Evolutionary conservation across 2,888 invertebrate species (phyloP).

Genomic region (Pristionchus japonicus): DNA sequence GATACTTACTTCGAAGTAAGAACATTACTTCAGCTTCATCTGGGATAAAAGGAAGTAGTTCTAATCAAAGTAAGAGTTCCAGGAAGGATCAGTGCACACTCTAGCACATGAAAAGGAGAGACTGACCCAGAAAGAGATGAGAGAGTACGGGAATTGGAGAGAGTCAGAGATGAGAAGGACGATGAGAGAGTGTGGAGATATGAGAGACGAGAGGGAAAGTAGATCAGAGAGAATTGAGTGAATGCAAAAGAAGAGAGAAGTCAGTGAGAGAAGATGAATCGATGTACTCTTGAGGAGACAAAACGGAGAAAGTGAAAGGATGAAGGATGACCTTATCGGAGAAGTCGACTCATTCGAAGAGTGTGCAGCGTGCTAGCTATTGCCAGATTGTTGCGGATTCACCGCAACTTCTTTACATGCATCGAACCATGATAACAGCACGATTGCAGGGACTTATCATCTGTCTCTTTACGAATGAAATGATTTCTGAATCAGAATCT

Average conservation of each 20-base stretch:
- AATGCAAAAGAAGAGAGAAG: neutral
- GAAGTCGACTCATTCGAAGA: neutral
- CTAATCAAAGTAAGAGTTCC: neutral
- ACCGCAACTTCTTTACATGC: neutral
- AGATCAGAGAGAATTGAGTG: conserved; percentile 12
- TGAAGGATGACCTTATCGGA: neutral
- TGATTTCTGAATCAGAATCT: no score
- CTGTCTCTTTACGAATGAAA: no score
- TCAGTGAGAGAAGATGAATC: neutral
- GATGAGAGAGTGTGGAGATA: neutral
- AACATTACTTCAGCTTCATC: neutral
- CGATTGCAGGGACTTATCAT: no score
- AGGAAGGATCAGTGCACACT: neutral
- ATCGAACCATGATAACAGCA: conserved; percentile 48
- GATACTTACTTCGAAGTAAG: conserved; percentile 1
- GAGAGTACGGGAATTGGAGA: neutral
- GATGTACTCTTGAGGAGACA: neutral
- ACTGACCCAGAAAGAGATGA: conserved; percentile 37
- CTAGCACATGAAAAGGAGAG: conserved; percentile 22
- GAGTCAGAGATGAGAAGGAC: neutral
- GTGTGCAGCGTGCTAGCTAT: neutral
- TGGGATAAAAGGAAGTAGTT: neutral
- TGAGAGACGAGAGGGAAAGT: neutral
- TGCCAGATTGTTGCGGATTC: neutral
- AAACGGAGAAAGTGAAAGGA: neutral